Conservation (phyloP, 2,113 vertebrate species). For the Vanacampus margaritifer region DNA sequence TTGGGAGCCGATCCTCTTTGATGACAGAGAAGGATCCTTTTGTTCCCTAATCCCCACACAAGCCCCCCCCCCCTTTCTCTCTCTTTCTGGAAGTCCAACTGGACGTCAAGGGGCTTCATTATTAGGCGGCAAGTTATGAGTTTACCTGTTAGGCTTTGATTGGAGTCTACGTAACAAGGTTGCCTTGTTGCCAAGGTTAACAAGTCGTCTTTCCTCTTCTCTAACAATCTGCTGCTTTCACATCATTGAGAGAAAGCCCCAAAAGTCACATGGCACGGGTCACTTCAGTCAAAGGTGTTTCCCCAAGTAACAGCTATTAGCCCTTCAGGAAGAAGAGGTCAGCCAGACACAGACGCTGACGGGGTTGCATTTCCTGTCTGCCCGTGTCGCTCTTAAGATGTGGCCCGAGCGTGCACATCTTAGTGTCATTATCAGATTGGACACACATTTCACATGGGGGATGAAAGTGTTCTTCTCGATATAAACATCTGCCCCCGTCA, state of each 20-base stretch:
- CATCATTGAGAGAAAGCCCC: background rate
- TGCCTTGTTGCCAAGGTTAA: background rate
- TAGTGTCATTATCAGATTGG: conserved; percentile 68
- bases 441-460: conserved; percentile 64
- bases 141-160: conserved; percentile 29
- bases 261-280: conserved; percentile 22
- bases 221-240: background rate
- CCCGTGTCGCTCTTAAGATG: conserved; percentile 23
- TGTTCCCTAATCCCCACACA: conserved; percentile 81
- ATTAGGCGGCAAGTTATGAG: conserved; percentile 50
- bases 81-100: conserved; percentile 68
- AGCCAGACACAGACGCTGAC: conserved; percentile 29
- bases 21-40: conserved; percentile 89
- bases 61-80: conserved; percentile 37
- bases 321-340: conserved; percentile 29
- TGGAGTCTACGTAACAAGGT: background rate
- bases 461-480: conserved; percentile 65
- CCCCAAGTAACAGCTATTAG: conserved; percentile 17
- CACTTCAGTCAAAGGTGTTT: conserved; percentile 16
- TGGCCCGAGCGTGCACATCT: conserved; percentile 44
- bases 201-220: background rate
- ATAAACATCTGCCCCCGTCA: conserved; percentile 57
- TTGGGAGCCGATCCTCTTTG: conserved; percentile 77
- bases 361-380: conserved; percentile 44
- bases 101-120: conserved; percentile 67